Evolutionary conservation across 2,113 vertebrate species (phyloP), one percentile per base, ranked within the genome.

Genomic region (Arenaria interpres): DNA sequence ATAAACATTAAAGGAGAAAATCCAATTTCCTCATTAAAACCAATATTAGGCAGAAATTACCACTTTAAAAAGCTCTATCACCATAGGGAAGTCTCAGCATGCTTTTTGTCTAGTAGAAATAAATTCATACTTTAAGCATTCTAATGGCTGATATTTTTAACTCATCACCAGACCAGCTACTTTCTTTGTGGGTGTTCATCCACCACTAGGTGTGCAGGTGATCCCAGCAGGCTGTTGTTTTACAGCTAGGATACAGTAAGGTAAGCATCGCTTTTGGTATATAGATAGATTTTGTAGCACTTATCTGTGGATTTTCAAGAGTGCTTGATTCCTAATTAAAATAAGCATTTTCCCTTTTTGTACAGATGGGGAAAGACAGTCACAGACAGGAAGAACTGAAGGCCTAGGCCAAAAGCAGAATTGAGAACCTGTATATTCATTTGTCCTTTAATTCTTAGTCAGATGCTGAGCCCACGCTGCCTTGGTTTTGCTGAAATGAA

Each of bases 21-120:
- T 35, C 6, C 35, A 72, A 39, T 84, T 88, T 92, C 75, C 48
- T 94, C 57, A 93, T 96, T 97, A 94, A 71, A 96, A 54, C 5
- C 23, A 85, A 6, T 75, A 85, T 74, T 75, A 74, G 45, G 32
- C 39, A 87, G 23, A 82, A 92, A 86, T 50, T 76, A 15, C 17
- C 37, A 66, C 43, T 91, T 90, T 56, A n/a, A 32, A 69, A 88
- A 85, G 68, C 85, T 53, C 51, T 71, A 3, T 37, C 64, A 67
- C 66, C 57, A 19, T 12, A 80, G 63, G 57, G 16, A 66, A 83
- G 66, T 35, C 83, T 80, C 88, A 82, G 41, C 56, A 88, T 66
- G 75, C 27, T 91, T 84, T 73, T 13, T 13, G 9, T 46, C 37
- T 73, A 75, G n/a, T 17, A 75, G 53, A 93, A 91, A 86, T 64